Percentiles rank a stretch among this genome's conserved stretches.
phyloP scores from a whole-genome alignment of 2,888 invertebrate genomes.

The Crossocerus cetratus region DNA sequence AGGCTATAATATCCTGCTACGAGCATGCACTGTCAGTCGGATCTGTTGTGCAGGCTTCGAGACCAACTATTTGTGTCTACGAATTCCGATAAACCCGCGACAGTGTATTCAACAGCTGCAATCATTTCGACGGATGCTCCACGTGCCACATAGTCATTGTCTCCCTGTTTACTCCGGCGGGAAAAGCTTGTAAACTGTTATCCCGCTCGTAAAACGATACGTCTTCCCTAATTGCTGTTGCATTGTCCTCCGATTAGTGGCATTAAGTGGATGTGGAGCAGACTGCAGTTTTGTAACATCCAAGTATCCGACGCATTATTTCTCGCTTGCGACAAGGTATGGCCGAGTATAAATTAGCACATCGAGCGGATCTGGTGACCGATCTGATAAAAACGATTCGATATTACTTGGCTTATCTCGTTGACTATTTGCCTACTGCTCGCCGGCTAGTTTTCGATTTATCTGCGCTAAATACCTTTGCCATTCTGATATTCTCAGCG shows the following conservation, averaged over 20 bases:
- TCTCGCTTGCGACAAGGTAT: background rate
- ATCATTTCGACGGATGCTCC: background rate
- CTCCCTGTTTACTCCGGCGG: background rate
- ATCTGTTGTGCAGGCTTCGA: conserved; percentile 19
- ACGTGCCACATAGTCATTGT: background rate
- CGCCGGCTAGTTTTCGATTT: conserved; percentile 10
- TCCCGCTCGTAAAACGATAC: background rate
- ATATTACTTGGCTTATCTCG: background rate
- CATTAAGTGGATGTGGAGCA: background rate
- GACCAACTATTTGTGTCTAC: conserved; percentile 22
- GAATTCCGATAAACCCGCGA: conserved; percentile 26
- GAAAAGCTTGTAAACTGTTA: background rate
- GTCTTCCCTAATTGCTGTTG: background rate
- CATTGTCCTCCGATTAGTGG: background rate
- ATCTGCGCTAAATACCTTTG: conserved; percentile 37
- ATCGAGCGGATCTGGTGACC: background rate
- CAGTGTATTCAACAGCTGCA: background rate
- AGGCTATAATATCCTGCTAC: background rate
- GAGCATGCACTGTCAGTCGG: background rate
- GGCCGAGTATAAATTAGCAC: background rate
- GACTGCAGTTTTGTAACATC: background rate
- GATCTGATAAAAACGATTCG: conserved; percentile 18
- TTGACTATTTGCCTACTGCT: conserved; percentile 25
- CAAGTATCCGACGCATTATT: background rate
- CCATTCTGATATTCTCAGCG: background rate